These are phyloP conservation scores for Formica aserva DNA, from an alignment of 2,888 invertebrate genomes.

Conservation along the genomic window DNA sequence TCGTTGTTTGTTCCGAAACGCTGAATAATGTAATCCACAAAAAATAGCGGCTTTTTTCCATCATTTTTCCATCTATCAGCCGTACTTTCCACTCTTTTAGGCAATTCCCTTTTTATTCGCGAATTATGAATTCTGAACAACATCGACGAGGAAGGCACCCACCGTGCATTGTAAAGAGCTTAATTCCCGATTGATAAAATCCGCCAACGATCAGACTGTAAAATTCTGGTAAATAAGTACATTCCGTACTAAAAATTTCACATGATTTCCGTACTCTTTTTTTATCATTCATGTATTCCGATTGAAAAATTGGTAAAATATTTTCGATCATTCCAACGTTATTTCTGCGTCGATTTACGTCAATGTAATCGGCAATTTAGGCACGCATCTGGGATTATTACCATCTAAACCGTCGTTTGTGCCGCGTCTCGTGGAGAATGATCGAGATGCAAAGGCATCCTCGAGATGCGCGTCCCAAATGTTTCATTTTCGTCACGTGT, in stretches of 20 bases:
- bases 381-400: slow-evolving; percentile 43
- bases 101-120: slow-evolving; percentile 54
- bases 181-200: slow-evolving; percentile 56
- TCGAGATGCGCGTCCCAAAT: slow-evolving; percentile 44
- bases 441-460: slow-evolving; percentile 18
- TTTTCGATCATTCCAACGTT: slow-evolving; percentile 6
- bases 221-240: slow-evolving; percentile 51
- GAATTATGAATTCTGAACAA: slow-evolving; percentile 55
- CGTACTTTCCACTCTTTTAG: slow-evolving; percentile 55
- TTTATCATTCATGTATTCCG: neutral
- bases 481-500: slow-evolving; percentile 57
- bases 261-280: neutral
- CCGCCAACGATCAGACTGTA: slow-evolving; percentile 56
- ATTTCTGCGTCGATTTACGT: slow-evolving; percentile 29
- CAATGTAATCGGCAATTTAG: slow-evolving; percentile 41
- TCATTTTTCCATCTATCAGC: slow-evolving; percentile 57
- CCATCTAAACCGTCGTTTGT: slow-evolving; percentile 21
- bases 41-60: slow-evolving; percentile 50
- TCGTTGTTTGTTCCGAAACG: slow-evolving; percentile 53
- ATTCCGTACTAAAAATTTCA: slow-evolving; percentile 48
- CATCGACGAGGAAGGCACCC: slow-evolving; percentile 43
- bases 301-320: slow-evolving; percentile 18
- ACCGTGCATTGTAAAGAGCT: slow-evolving; percentile 53
- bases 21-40: slow-evolving; percentile 56
- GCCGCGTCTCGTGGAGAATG: neutral